phyloP scores from a whole-genome alignment of 2,888 invertebrate species.

The Nemotelus pantherinus region DNA sequence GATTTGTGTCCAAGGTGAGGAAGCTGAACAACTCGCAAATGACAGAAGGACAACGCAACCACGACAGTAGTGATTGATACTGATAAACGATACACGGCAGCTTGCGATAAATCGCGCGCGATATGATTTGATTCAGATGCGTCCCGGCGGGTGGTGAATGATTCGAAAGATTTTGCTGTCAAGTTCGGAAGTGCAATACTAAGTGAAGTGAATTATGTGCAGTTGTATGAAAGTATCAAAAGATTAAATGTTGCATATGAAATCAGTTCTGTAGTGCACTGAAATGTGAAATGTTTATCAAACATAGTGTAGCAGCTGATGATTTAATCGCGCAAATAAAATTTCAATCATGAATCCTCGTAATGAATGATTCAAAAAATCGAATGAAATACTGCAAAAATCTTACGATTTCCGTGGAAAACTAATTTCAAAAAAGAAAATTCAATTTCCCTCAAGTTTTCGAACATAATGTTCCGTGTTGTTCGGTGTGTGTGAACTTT shows the following conservation, averaged over 20 bases:
- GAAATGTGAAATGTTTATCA: too few species aligned
- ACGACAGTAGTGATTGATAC: neutral
- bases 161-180: neutral
- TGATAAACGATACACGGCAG: neutral
- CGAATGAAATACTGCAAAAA: neutral
- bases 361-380: too few species aligned
- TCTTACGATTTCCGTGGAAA: neutral
- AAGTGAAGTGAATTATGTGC: too few species aligned
- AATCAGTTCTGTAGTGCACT: too few species aligned
- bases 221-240: too few species aligned
- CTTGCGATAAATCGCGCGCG: slow-evolving; percentile 9
- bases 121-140: slow-evolving; percentile 16
- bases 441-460: neutral
- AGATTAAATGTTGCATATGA: too few species aligned
- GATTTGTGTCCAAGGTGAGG: slow-evolving; percentile 31
- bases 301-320: too few species aligned
- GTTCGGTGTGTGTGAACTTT: slow-evolving; percentile 22
- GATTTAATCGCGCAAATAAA: too few species aligned
- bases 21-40: slow-evolving; percentile 16
- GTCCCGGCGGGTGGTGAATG: slow-evolving; percentile 27
- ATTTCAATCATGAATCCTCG: too few species aligned
- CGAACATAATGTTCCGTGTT: neutral
- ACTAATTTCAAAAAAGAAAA: neutral
- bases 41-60: slow-evolving; percentile 1
- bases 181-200: too few species aligned